Conservation (phyloP, 2,797 vertebrate species). For the Mormyrus proboscirostris region DNA sequence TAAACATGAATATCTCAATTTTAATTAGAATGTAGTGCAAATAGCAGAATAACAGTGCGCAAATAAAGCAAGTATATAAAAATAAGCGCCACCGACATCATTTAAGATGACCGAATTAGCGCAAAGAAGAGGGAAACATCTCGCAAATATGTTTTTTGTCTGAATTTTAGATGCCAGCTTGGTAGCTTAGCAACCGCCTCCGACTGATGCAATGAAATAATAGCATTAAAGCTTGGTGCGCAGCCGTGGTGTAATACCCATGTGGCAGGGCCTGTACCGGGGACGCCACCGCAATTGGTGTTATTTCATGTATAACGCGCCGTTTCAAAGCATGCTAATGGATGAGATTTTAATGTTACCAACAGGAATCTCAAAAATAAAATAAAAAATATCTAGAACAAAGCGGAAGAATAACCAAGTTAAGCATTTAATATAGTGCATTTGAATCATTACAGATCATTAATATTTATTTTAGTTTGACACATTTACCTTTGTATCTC, state of each 20-base stretch:
- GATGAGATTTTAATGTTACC: not conserved
- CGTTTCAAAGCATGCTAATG: constrained; percentile 11
- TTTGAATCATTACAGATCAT: not conserved
- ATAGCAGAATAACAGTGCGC: not conserved
- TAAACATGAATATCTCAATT: not conserved
- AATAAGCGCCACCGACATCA: not conserved
- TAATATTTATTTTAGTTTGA: not conserved
- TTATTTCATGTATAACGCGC: constrained; percentile 15
- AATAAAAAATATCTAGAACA: not conserved
- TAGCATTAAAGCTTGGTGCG: constrained; percentile 4
- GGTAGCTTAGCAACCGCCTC: constrained; percentile 32
- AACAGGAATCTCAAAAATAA: not conserved
- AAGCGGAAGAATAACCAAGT: not conserved
- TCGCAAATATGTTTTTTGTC: constrained; percentile 19
- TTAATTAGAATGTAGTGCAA: not conserved
- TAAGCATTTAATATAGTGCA: not conserved
- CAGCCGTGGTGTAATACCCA: not conserved
- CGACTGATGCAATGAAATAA: constrained; percentile 13
- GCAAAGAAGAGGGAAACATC: not conserved
- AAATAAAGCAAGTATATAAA: not conserved
- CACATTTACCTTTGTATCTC: not conserved
- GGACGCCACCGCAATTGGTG: not conserved
- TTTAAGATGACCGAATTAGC: not conserved
- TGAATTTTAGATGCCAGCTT: constrained; percentile 16
- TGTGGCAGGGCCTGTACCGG: not conserved